A percentile compares a stretch with the other conserved stretches of the same genome.
These are phyloP conservation scores for Hemibagrus guttatus DNA, from an alignment of 2,797 vertebrate species.

Conservation along the genomic window DNA sequence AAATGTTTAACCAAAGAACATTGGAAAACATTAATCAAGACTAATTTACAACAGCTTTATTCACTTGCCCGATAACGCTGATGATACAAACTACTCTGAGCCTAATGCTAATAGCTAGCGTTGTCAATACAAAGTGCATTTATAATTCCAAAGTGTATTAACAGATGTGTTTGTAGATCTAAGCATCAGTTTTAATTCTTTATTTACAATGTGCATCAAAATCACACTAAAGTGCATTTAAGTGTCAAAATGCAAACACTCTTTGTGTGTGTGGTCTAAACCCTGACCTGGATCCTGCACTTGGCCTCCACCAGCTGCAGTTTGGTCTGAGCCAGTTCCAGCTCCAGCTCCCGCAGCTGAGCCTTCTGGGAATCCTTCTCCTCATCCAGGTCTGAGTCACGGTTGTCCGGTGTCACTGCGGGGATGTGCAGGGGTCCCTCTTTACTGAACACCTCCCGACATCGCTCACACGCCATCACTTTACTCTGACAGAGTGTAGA, in stretches of 20 bases:
- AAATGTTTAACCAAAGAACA: background rate
- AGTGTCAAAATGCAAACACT: background rate
- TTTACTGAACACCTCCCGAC: conserved; percentile 91
- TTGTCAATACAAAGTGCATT: background rate
- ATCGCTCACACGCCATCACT: conserved; percentile 91
- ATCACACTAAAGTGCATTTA: background rate
- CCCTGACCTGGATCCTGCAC: conserved; percentile 94
- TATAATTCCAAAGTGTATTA: background rate
- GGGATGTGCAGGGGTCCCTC: conserved; percentile 82
- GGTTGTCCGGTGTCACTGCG: conserved; percentile 68
- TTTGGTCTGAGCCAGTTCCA: conserved; percentile 97
- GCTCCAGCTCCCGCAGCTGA: conserved; percentile 93
- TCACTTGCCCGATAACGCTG: background rate
- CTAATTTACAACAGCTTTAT: background rate
- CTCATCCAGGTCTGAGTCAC: conserved; percentile 80
- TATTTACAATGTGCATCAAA: background rate
- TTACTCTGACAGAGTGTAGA: conserved; percentile 76
- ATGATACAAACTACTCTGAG: background rate
- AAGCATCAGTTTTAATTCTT: background rate
- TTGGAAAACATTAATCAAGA: background rate
- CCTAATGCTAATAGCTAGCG: background rate
- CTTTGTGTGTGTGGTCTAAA: background rate
- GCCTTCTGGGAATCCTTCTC: conserved; percentile 93
- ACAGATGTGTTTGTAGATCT: background rate
- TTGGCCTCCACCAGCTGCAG: conserved; percentile 98